A percentile compares a stretch with the other conserved stretches of the same genome.
These are phyloP conservation scores for Panorpa germanica DNA, from an alignment of 2,888 invertebrate species.

Conservation along the genomic window DNA sequence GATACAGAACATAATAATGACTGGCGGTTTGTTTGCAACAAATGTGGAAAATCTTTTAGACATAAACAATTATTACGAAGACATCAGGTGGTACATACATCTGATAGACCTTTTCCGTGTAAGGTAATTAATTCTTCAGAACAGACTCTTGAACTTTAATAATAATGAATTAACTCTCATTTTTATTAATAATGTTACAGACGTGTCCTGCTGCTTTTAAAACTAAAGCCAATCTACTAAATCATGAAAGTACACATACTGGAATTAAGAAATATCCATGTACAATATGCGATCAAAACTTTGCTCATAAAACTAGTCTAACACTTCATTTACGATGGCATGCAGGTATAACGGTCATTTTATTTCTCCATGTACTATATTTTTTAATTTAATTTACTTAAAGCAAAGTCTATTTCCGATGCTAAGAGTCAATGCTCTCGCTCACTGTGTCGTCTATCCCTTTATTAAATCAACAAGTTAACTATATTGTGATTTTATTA, in stretches of 20 bases:
- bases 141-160: neutral
- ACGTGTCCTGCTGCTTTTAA: slow-evolving; percentile 41
- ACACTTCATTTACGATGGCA: slow-evolving; percentile 56
- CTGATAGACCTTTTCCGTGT: slow-evolving; percentile 42
- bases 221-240: slow-evolving; percentile 48
- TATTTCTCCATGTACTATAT: neutral
- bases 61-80: slow-evolving; percentile 52
- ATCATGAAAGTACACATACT: slow-evolving; percentile 52
- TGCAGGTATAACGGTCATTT: slow-evolving; percentile 23
- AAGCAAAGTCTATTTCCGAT: no score
- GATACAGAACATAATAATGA: slow-evolving; percentile 47
- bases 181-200: slow-evolving; percentile 17
- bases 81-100: slow-evolving; percentile 64
- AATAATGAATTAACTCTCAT: neutral
- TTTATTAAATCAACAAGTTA: slow-evolving; percentile 4
- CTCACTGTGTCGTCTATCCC: slow-evolving; percentile 2
- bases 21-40: slow-evolving; percentile 49
- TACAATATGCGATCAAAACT: slow-evolving; percentile 49
- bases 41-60: slow-evolving; percentile 57
- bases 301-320: slow-evolving; percentile 60
- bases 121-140: slow-evolving; percentile 25
- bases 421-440: no score
- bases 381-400: neutral
- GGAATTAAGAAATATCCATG: slow-evolving; percentile 52
- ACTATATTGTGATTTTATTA: neutral